Conservation (phyloP, 2,113 vertebrate genomes). For the Syrrhaptes paradoxus region DNA sequence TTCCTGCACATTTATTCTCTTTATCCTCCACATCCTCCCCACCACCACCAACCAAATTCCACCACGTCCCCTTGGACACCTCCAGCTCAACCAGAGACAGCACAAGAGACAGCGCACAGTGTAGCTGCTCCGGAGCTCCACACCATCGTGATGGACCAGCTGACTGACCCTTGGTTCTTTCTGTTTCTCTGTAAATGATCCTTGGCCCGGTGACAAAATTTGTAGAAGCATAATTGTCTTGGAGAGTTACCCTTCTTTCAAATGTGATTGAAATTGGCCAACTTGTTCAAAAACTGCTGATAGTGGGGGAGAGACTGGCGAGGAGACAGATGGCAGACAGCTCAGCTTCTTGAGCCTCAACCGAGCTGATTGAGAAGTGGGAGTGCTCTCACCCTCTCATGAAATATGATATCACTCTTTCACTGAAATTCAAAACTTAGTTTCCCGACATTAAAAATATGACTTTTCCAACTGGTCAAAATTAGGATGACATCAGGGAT, state of each 20-base stretch:
- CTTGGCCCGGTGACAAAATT: neutral
- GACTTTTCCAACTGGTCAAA: conserved; percentile 49
- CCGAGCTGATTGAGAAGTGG: conserved; percentile 47
- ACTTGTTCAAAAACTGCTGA: conserved; percentile 13
- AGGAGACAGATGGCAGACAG: conserved; percentile 66
- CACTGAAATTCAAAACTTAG: conserved; percentile 8
- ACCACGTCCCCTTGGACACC: accelerated
- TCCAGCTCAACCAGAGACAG: neutral
- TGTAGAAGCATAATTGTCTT: neutral
- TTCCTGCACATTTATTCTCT: neutral
- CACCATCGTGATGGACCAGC: accelerated
- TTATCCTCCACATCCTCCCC: neutral
- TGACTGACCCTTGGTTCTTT: neutral
- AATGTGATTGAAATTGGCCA: conserved; percentile 37
- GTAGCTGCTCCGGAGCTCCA: neutral
- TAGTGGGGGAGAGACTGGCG: conserved; percentile 31
- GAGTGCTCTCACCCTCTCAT: conserved; percentile 44
- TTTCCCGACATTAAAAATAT: conserved; percentile 38
- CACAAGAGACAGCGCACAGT: neutral
- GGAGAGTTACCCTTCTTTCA: neutral
- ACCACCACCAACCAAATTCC: neutral
- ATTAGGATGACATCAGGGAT: neutral
- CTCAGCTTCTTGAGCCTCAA: conserved; percentile 52
- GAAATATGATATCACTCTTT: conserved; percentile 43
- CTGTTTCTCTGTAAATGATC: neutral